Conservation (phyloP, 1,140 invertebrate genomes). For the Caenorhabditis brenneri region DNA sequence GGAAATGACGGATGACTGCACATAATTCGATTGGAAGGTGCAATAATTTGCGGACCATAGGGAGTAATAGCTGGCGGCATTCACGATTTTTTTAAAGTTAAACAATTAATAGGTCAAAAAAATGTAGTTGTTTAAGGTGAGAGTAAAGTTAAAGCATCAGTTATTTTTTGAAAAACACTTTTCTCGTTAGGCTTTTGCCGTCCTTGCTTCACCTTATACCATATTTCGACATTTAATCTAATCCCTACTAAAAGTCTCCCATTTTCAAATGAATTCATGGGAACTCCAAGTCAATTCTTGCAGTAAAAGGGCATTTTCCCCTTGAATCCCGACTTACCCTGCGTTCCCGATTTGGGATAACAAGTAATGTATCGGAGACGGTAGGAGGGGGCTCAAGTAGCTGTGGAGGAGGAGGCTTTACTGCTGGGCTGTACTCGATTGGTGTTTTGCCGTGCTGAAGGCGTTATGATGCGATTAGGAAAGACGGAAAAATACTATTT, state of each 20-base stretch:
- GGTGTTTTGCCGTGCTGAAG: constrained; percentile 39
- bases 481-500: background rate
- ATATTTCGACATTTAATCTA: too few species aligned
- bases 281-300: too few species aligned
- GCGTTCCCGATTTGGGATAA: constrained; percentile 4
- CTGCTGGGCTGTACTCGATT: constrained; percentile 11
- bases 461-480: constrained; percentile 15
- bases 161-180: background rate
- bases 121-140: too few species aligned
- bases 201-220: background rate
- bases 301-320: too few species aligned
- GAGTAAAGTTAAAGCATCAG: too few species aligned
- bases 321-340: too few species aligned
- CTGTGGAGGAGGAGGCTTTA: background rate
- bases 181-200: background rate
- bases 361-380: background rate
- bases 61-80: too few species aligned
- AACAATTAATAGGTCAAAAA: too few species aligned
- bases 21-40: background rate
- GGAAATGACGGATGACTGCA: constrained; percentile 25
- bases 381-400: background rate
- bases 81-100: too few species aligned
- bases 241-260: background rate
- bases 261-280: too few species aligned
- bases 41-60: background rate